A percentile compares a stretch with the other conserved stretches of the same genome.
phyloP scores from a whole-genome alignment of 1,140 invertebrate species.

The Aleiodes sp. region DNA sequence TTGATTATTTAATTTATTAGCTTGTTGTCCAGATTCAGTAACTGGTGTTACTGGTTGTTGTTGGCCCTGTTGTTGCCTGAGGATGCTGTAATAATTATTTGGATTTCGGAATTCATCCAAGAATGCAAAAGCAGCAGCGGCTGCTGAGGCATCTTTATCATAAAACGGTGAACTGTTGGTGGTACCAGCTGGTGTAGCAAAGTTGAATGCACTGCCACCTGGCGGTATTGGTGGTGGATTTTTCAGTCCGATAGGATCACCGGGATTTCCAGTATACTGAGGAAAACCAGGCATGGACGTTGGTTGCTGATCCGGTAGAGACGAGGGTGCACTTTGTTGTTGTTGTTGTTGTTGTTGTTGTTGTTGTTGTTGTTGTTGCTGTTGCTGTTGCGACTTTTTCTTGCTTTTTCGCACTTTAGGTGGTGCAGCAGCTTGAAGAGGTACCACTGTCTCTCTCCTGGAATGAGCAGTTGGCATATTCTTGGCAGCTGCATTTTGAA shows the following conservation, averaged over 20 bases:
- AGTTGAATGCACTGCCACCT: constrained; percentile 60
- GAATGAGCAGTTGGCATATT: constrained; percentile 45
- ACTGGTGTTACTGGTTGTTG: constrained; percentile 42
- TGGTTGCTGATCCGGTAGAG: constrained; percentile 37
- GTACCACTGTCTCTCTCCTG: constrained; percentile 27
- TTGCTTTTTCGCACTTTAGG: constrained; percentile 51
- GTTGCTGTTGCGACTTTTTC: constrained; percentile 52
- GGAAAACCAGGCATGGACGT: constrained; percentile 41
- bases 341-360: constrained; percentile 41
- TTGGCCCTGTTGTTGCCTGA: constrained; percentile 46
- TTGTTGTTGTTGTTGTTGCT: constrained; percentile 30
- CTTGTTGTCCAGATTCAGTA: constrained; percentile 48
- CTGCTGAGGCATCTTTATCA: constrained; percentile 56
- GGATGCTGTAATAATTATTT: constrained; percentile 58
- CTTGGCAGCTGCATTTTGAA: constrained; percentile 54
- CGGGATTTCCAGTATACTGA: constrained; percentile 35
- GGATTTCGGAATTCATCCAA: constrained; percentile 62
- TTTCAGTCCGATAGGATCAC: constrained; percentile 51
- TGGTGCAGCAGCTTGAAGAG: constrained; percentile 26
- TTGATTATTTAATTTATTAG: constrained; percentile 58
- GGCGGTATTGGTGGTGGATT: constrained; percentile 51
- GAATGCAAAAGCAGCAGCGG: constrained; percentile 59
- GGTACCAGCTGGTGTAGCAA: constrained; percentile 48
- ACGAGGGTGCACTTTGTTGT: constrained; percentile 39
- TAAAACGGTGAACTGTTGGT: constrained; percentile 56